These are phyloP conservation scores for Dasypogon diadema DNA, from an alignment of 2,888 invertebrate species.

Conservation along the genomic window DNA sequence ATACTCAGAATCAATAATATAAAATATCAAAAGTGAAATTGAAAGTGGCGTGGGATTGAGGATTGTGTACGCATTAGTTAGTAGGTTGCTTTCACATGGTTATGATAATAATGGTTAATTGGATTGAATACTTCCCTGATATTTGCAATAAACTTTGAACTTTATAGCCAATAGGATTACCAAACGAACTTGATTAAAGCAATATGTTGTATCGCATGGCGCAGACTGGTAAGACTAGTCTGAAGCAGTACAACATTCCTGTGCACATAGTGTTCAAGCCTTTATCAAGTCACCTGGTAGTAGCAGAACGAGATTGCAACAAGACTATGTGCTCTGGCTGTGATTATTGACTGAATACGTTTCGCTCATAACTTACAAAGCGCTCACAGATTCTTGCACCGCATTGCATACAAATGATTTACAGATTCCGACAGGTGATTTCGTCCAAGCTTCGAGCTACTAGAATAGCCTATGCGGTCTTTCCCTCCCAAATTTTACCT, in stretches of 20 bases:
- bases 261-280: not conserved
- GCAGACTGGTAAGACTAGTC: slow-evolving; percentile 2
- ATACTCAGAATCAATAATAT: too few species aligned
- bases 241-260: not conserved
- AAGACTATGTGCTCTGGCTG: not conserved
- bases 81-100: too few species aligned
- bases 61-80: too few species aligned
- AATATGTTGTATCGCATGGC: not conserved
- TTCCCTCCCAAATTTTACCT: slow-evolving; percentile 8
- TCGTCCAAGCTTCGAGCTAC: not conserved
- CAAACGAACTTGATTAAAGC: not conserved
- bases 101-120: too few species aligned
- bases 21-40: too few species aligned
- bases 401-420: slow-evolving; percentile 11
- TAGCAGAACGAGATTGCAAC: not conserved
- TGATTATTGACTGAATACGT: not conserved
- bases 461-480: not conserved
- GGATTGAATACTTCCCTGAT: too few species aligned
- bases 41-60: too few species aligned
- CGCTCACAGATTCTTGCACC: not conserved
- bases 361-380: not conserved
- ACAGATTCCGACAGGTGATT: slow-evolving; percentile 12
- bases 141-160: not conserved
- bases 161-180: not conserved
- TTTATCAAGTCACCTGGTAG: not conserved